These are phyloP conservation scores for Bombyx mandarina DNA, from an alignment of 1,140 invertebrate species.

Conservation along the genomic window DNA sequence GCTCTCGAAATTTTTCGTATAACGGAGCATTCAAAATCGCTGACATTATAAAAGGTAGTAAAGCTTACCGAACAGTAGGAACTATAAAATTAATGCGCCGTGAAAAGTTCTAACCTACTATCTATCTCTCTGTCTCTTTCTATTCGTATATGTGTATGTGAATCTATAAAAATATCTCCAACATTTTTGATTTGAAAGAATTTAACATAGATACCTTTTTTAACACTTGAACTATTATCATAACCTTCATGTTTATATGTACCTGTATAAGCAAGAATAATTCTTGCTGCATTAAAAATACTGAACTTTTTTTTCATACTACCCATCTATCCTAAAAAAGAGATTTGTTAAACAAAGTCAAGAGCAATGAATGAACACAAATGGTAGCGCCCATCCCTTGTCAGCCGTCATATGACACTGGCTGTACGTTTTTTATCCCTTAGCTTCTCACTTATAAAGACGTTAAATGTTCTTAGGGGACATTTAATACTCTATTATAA, in stretches of 20 bases:
- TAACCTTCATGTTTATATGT: background rate
- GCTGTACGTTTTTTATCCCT: slow-evolving; percentile 21
- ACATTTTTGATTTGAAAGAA: no score
- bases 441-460: slow-evolving; percentile 20
- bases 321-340: background rate
- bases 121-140: background rate
- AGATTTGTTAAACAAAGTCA: slow-evolving; percentile 8
- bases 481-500: slow-evolving; percentile 34
- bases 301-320: background rate
- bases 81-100: slow-evolving; percentile 28
- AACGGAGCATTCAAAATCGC: slow-evolving; percentile 33
- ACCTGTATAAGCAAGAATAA: background rate
- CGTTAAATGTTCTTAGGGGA: slow-evolving; percentile 29
- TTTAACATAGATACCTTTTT: no score
- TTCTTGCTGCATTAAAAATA: background rate
- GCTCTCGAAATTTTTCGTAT: slow-evolving; percentile 12
- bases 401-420: slow-evolving; percentile 25
- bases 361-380: slow-evolving; percentile 5
- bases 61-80: slow-evolving; percentile 32
- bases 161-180: background rate
- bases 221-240: no score
- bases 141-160: background rate
- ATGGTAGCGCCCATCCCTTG: slow-evolving; percentile 9
- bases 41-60: slow-evolving; percentile 24
- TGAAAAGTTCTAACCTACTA: slow-evolving; percentile 39